Evolutionary conservation across 1,140 invertebrate species (phyloP), one percentile per base, ranked within the genome.

Genomic region (Drosophila sturtevanti): DNA sequence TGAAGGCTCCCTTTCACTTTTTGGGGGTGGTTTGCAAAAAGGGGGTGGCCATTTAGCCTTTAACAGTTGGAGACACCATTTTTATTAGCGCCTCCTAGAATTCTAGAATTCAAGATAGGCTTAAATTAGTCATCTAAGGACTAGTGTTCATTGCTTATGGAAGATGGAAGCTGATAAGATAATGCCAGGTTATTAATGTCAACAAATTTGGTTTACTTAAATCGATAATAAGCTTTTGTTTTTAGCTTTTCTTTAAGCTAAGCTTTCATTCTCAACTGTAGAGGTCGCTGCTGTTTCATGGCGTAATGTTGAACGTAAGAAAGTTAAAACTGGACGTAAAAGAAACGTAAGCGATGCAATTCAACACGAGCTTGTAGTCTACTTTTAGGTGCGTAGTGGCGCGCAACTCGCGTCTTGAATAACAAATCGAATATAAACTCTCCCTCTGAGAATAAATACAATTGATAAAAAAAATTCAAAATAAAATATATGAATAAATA

Each of bases 361-460:
- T 48, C 68, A 68, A 74, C 48, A 58, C 78, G 63, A 65, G 73
- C 67, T 84, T 71, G 89, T 89, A 91, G 89, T 90, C 89, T 79
- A 90, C 89, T 89, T 91, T 90, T 89, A 91, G 89, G 89, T 90
- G 89, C 89, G 84, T 89, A 90, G 81, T 85, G 66, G 80, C 82
- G 77, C 78, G 81, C 74, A 86, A 63, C 77, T 81, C 67, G 68
- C 80, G 71, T 60, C 66, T 38, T 61, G 41, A 11, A 48, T 21
- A 48, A 24, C 59, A 75, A 67, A 54, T 44, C 54, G 55, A 64
- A 66, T 34, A 55, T 59, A 35, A 44, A 41, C 27, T 16, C 31
- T 18, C 16, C 31, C 56, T 70, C 31, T 63, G 56, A 76, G 35
- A 22, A 48, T 59, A 34, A 55, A 64, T 48, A 34, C 34, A 66